Percentiles rank a stretch among this genome's conserved stretches.
Evolutionary conservation across 2,797 vertebrate genomes (phyloP).

Genomic region (Syncerus caffer): DNA sequence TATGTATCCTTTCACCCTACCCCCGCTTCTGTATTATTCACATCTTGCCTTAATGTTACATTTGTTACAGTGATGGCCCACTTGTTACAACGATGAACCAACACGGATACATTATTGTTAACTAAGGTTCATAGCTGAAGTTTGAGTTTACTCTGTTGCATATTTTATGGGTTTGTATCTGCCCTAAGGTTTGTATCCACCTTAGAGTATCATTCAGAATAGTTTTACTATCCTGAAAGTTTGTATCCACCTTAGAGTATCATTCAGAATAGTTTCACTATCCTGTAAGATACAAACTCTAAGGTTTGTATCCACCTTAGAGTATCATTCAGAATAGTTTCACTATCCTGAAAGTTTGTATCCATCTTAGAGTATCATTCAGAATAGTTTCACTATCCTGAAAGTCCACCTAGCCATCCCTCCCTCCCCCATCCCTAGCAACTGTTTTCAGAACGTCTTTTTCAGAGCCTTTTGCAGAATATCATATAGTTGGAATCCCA

Average conservation of each 20-base stretch:
- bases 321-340: too few species aligned
- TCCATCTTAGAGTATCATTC: not conserved
- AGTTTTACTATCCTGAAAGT: not conserved
- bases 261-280: too few species aligned
- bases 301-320: not conserved
- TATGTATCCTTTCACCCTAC: fast-evolving
- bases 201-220: not conserved
- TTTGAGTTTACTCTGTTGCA: not conserved
- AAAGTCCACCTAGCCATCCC: not conserved
- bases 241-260: too few species aligned
- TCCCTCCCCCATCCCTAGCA: not conserved
- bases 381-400: not conserved
- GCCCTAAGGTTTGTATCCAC: not conserved
- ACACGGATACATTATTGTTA: not conserved
- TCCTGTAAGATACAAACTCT: too few species aligned
- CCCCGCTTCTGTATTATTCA: not conserved
- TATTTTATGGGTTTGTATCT: not conserved
- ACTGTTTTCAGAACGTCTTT: not conserved
- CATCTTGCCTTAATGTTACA: not conserved
- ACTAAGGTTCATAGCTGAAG: not conserved
- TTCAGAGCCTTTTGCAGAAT: not conserved
- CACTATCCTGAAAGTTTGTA: not conserved
- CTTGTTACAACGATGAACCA: not conserved
- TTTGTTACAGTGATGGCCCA: not conserved
- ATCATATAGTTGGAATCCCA: not conserved